Conservation (phyloP, 2,113 vertebrate genomes). For the Columba livia region DNA sequence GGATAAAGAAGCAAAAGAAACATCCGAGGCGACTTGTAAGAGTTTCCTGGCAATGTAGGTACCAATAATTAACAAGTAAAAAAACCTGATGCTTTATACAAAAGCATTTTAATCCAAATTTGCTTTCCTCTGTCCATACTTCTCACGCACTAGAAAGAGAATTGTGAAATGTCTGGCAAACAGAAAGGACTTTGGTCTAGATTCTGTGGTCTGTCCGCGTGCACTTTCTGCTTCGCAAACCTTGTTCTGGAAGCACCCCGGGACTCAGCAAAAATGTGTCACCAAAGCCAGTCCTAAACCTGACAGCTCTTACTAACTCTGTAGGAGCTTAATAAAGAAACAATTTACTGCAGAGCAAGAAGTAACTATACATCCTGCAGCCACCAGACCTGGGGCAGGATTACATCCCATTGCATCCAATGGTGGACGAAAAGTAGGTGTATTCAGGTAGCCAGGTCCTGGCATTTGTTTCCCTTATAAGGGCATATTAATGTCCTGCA, state of each 20-base stretch:
- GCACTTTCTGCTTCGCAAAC: background rate
- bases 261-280: background rate
- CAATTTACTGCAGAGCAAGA: background rate
- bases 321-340: background rate
- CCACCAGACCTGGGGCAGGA: background rate
- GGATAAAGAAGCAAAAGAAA: constrained; percentile 49
- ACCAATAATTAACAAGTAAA: constrained; percentile 16
- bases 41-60: constrained; percentile 51
- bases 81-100: background rate
- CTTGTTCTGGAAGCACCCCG: background rate
- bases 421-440: background rate
- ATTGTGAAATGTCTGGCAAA: constrained; percentile 49
- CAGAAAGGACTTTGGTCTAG: constrained; percentile 11
- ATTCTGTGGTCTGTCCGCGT: background rate
- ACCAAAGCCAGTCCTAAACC: background rate
- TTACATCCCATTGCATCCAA: background rate
- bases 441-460: background rate
- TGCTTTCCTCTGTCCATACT: background rate
- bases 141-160: background rate
- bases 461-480: background rate
- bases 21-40: constrained; percentile 22
- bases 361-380: background rate
- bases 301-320: background rate
- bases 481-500: background rate
- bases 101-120: constrained; percentile 15